Evolutionary conservation across 2,113 vertebrate genomes (phyloP).

Genomic region (Carassius gibelio): DNA sequence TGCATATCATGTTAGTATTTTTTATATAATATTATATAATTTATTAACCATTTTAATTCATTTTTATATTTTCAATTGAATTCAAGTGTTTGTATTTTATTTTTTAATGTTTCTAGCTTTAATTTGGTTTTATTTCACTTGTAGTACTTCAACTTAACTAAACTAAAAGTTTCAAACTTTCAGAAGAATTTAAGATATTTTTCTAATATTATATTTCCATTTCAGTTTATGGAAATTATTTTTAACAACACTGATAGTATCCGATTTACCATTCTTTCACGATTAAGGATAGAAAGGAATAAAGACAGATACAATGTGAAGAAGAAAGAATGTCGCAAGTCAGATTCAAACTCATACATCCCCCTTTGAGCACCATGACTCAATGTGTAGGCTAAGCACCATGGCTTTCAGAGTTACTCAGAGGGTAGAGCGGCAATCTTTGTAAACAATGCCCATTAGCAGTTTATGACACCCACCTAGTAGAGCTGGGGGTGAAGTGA

Average conservation of each 20-base stretch:
- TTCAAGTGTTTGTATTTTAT: too few species aligned
- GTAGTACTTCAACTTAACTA: too few species aligned
- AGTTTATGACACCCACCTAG: constrained; percentile 60
- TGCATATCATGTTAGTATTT: not conserved
- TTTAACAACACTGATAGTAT: too few species aligned
- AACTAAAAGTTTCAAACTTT: too few species aligned
- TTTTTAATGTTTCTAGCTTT: too few species aligned
- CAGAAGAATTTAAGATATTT: too few species aligned
- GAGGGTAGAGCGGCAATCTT: not conserved
- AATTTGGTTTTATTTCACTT: too few species aligned
- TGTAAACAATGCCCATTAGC: constrained; percentile 1
- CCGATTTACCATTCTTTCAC: not conserved
- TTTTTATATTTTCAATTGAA: too few species aligned
- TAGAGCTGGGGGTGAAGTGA: constrained; percentile 68
- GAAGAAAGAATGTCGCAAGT: not conserved
- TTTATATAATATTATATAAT: not conserved
- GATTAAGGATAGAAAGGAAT: too few species aligned
- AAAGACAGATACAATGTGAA: not conserved
- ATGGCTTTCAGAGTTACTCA: not conserved
- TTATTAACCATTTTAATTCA: too few species aligned
- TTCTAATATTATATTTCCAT: too few species aligned
- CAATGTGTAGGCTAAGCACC: not conserved
- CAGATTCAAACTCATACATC: not conserved
- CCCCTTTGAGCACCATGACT: not conserved
- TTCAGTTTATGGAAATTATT: too few species aligned